These are phyloP conservation scores for Cataglyphis hispanica DNA, from an alignment of 1,140 invertebrate species.

Conservation along the genomic window DNA sequence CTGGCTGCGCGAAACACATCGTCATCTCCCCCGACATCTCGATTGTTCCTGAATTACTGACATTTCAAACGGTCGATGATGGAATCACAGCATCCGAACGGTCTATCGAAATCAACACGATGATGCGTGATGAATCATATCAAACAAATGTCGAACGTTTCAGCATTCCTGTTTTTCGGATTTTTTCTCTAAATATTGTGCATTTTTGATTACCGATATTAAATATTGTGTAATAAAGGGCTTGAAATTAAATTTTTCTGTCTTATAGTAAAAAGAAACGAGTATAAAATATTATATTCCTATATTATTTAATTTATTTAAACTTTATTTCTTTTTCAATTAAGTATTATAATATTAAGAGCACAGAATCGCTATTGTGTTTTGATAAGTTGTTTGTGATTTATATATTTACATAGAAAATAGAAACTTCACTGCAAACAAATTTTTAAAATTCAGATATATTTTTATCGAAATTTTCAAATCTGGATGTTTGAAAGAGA, in stretches of 20 bases:
- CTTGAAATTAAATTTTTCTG: conserved; percentile 5
- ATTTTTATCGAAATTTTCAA: no score
- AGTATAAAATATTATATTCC: neutral
- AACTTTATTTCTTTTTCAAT: neutral
- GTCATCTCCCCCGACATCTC: conserved; percentile 36
- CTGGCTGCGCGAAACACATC: conserved; percentile 61
- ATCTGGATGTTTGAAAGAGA: no score
- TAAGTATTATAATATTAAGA: neutral
- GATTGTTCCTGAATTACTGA: conserved; percentile 59
- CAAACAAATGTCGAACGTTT: neutral
- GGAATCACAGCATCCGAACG: neutral
- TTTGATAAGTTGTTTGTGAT: neutral
- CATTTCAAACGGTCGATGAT: conserved; percentile 42
- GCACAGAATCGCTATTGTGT: neutral
- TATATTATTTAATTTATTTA: neutral
- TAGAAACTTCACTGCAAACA: neutral
- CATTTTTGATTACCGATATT: neutral
- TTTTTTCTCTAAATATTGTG: neutral
- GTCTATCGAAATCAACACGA: neutral
- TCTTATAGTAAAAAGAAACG: neutral
- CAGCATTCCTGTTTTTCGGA: neutral
- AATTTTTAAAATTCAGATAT: no score
- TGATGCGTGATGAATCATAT: neutral
- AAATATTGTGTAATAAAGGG: neutral
- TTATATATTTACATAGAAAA: neutral